Conservation (phyloP, 2,888 invertebrate genomes). For the Ophion ventricosus region DNA sequence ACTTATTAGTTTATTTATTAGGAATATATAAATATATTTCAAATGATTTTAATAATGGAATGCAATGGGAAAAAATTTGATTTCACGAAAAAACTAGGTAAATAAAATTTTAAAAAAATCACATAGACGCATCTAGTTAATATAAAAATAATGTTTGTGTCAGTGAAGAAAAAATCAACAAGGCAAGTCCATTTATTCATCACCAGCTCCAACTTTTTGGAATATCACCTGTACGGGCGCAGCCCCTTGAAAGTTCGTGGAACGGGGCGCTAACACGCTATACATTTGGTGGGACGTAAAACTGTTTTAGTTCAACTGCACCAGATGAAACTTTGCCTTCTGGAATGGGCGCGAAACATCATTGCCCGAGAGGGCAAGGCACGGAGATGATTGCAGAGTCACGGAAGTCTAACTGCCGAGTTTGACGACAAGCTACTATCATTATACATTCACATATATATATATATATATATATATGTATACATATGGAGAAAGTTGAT, state of each 20-base stretch:
- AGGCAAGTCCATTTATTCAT: background rate
- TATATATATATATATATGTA: too few relatives aligned
- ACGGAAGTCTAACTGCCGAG: constrained; percentile 14
- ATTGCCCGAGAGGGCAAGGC: constrained; percentile 19
- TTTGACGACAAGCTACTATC: background rate
- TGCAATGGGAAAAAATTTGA: too few relatives aligned
- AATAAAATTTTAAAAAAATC: too few relatives aligned
- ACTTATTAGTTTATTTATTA: too few relatives aligned
- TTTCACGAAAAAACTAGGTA: too few relatives aligned
- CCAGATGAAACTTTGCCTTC: constrained; percentile 51
- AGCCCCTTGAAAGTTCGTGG: background rate
- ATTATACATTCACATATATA: background rate
- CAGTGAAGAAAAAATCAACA: too few relatives aligned
- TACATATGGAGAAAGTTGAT: background rate
- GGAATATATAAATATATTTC: too few relatives aligned
- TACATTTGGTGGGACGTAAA: constrained; percentile 32
- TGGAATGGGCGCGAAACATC: constrained; percentile 27
- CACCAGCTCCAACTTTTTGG: background rate
- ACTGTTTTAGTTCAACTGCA: constrained; percentile 43
- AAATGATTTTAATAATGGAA: too few relatives aligned
- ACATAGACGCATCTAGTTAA: too few relatives aligned
- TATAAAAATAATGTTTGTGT: too few relatives aligned
- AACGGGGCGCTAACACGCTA: constrained; percentile 4
- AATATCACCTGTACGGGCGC: constrained; percentile 15
- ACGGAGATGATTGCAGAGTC: constrained; percentile 31